phyloP scores from a whole-genome alignment of 2,888 invertebrate genomes.

The Drosophila incognita region DNA sequence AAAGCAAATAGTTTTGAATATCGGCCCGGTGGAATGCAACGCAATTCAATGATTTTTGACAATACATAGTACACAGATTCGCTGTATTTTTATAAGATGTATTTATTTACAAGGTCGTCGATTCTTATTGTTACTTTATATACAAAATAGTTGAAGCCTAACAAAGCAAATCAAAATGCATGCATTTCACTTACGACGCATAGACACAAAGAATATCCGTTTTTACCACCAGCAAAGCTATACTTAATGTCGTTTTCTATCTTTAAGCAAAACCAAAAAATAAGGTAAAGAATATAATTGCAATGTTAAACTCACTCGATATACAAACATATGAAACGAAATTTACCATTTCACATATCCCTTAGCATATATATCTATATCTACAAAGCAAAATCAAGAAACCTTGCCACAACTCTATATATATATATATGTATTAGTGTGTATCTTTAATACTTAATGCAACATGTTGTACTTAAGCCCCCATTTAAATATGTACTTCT shows the following conservation, averaged over 20 bases:
- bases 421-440: conserved; percentile 4
- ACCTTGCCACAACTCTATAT: conserved; percentile 19
- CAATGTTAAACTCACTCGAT: conserved; percentile 29
- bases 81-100: conserved; percentile 75
- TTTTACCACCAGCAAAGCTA: conserved; percentile 47
- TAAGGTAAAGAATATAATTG: conserved; percentile 10
- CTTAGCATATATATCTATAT: conserved; percentile 36
- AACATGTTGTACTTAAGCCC: conserved; percentile 43
- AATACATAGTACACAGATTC: conserved; percentile 65
- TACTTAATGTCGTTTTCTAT: conserved; percentile 15
- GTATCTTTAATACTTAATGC: conserved; percentile 47
- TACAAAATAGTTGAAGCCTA: conserved; percentile 31
- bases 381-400: conserved; percentile 17
- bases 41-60: conserved; percentile 70
- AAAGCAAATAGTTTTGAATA: conserved; percentile 4
- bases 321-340: conserved; percentile 35
- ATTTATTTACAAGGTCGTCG: conserved; percentile 62
- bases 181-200: conserved; percentile 43
- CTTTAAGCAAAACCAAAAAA: conserved; percentile 4
- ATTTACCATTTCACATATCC: conserved; percentile 58
- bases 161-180: conserved; percentile 28
- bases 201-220: conserved; percentile 19
- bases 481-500: conserved; percentile 23
- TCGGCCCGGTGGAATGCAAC: conserved; percentile 32
- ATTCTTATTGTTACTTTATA: conserved; percentile 53